Evolutionary conservation across 92 coral and sea anemone species (phyloP), one percentile per base, ranked within the genome.

Genomic region (Phenganax marumi): DNA sequence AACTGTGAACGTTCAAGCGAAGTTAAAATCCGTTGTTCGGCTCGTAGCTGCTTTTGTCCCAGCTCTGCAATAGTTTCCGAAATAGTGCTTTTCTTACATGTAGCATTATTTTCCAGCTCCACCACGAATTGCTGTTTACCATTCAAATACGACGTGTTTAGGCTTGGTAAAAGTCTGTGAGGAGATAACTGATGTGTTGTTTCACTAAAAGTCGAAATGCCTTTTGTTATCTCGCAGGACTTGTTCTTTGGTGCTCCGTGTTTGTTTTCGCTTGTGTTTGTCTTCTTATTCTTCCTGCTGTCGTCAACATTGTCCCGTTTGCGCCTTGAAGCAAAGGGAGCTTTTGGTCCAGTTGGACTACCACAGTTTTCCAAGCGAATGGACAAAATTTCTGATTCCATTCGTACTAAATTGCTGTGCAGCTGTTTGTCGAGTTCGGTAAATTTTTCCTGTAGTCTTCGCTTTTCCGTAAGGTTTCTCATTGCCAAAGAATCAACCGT

Each of bases 401-500:
- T 65, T 71, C 85, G 89, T 39, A 96, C 97, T 48, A 96, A 84
- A 63, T 91, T 92, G 71, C 85, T 89, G 19, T 81, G 96, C 11
- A 96, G 87, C 48, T 96, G 97, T 11, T 61, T 81, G 58, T 96
- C 97, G 60, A 92, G 83, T 25, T 82, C 82, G 24, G 89, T 84
- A 22, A 96, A 81, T 54, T 86, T 89, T 8, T 92, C 93, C 19
- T 82, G 88, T 0, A 96, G 92, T 47, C 90, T 80, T 65, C 91
- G 88, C 66, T 96, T 90, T 56, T 91, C 99, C 52, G 87, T 79
- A 23, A 97, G 90, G 80, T 96, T 96, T 68, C 93, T 82, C 21
- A 92, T 64, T 0, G 99, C 89, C 85, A 96, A 11, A 0, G 83
- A 60, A 60, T 78, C 83, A 14, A 78, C 83, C 23, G 83, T 78